phyloP scores from a whole-genome alignment of 2,113 vertebrate genomes.

The Esox niger region DNA sequence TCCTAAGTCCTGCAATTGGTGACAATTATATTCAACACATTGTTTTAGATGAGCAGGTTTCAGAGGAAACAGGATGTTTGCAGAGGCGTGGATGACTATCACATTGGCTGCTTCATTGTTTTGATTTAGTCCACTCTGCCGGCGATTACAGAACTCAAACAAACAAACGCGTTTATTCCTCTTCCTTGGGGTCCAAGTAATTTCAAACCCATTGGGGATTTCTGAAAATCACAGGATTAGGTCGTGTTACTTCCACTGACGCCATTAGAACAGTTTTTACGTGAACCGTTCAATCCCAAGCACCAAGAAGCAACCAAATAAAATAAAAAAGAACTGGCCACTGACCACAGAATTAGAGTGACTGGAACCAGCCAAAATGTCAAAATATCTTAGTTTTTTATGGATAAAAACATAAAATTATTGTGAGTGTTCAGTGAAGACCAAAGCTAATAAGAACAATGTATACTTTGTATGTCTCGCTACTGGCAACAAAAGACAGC shows the following conservation, averaged over 20 bases:
- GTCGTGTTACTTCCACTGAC: background rate
- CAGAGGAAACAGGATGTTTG: slow-evolving; percentile 7
- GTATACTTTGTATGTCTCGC: too few species aligned
- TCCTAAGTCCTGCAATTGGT: background rate
- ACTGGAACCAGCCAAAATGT: background rate
- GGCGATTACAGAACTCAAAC: background rate
- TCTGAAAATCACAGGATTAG: background rate
- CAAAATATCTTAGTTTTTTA: background rate
- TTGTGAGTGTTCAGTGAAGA: too few species aligned
- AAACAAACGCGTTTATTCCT: background rate
- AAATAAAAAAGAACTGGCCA: background rate
- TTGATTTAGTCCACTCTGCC: background rate
- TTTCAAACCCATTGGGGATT: background rate
- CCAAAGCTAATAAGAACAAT: too few species aligned
- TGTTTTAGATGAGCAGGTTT: background rate
- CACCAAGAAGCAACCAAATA: background rate
- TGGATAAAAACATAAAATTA: too few species aligned
- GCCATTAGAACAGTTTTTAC: background rate
- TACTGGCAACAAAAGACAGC: background rate
- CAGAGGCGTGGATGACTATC: background rate
- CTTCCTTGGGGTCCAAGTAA: background rate
- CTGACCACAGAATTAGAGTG: too few species aligned
- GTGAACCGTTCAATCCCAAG: slow-evolving; percentile 7
- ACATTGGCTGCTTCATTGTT: background rate
- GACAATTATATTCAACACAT: background rate